Evolutionary conservation across 2,888 invertebrate species (phyloP), one percentile per base, ranked within the genome.

Genomic region (Diachrysia chrysitis): DNA sequence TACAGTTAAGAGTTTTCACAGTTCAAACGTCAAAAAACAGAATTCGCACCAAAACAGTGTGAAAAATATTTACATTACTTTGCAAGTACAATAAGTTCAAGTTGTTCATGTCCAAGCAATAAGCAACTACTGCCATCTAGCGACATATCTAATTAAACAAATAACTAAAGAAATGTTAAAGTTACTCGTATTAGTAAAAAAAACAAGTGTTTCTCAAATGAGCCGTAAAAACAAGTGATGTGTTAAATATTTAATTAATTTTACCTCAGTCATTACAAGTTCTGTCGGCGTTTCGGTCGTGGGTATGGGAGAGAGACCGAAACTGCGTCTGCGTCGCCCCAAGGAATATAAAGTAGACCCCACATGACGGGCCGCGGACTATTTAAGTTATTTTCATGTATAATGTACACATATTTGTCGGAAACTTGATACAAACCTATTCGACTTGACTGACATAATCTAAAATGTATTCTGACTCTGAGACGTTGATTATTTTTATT

Each of bases 281-380:
- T 74, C 84, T 55, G 67, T 21, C 37, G 73, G 68, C 81, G 83
- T n/a, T n/a, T n/a, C n/a, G n/a, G n/a, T 83, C 67, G 51, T 56
- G 51, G 42, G 57, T 58, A 73, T 83, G 83, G 76, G 74, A 83
- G 63, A 61, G 58, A 17, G 51, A 16, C 69, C 77, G 69, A 80
- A 82, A 78, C 64, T 72, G 71, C 67, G 62, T 63, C 48, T n/a
- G 55, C 42, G 55, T 37, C 46, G 68, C 60, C 56, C 17, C 10
- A 58, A 58, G 60, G 83, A 78, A 82, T 82, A 74, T 73, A 67
- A 83, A 84, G 56, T 71, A 72, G 83, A 84, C 81, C 84, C 73
- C 83, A 83, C 84, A 82, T 54, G 68, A 48, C 60, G 75, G 16
- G 19, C 23, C 29, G 57, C 48, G 51, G 55, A 57, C 66, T 32